Base-by-base conservation (phyloP, 2,797 vertebrate genomes). In the Meda fulgida region DNA sequence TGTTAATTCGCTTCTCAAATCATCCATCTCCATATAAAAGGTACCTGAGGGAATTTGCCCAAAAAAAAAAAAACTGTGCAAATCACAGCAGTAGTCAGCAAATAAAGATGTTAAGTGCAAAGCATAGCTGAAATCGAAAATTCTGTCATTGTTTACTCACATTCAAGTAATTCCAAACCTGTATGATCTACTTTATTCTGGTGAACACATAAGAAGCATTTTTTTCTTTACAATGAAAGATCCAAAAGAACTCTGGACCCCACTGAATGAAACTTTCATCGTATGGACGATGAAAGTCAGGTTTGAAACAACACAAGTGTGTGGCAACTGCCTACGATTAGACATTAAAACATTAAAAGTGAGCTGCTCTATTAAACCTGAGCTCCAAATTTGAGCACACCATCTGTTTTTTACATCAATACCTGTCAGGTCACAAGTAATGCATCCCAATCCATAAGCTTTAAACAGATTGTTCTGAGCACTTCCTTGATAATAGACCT, bases 401-500 rank as follows among this genome's bases (percentile, higher is more conserved):
- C 58, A 84, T 66, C 26, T 34, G n/a, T 55, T 84, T 88, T 89
- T 89, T 60, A 86, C 40, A 66, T 85, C 73, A 60, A 71, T 72
- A 86, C 72, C 87, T 88, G 87, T 34, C 75, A 67, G 77, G 80
- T 81, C 73, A 78, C 5, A 21, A 82, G 34, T 78, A 84, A 85
- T 40, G 29, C 38, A 16, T 36, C 46, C 75, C 23, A 81, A 9
- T 65, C 36, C 58, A 36, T 87, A 88, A 88, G 77, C 87, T 86
- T 84, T 85, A 77, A 81, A 87, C 80, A 87, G 88, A 87, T 84
- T 90, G 87, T 90, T 89, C 78, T 83, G 78, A 90, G 90, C 88
- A 70, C 78, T 86, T 89, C 85, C 81, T 80, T 85, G 87, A 89
- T 90, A 89, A 92, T 81, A 87, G 89, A 92, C 90, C 92, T 92